Percentiles rank a stretch among this genome's conserved stretches.
Evolutionary conservation across 2,888 invertebrate genomes (phyloP).

Genomic region (Drosophila leonis): DNA sequence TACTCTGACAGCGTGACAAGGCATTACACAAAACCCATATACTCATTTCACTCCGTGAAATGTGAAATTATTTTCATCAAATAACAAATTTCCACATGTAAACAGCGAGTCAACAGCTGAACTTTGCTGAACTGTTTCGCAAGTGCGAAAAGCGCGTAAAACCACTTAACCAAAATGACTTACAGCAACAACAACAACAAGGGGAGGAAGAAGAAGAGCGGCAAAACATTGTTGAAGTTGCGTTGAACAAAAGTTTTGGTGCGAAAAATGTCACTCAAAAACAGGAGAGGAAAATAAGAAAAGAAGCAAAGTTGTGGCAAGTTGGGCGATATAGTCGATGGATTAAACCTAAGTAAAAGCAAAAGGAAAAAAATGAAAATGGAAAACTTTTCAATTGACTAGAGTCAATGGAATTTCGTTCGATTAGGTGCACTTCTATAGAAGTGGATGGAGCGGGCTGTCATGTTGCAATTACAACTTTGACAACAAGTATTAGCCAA

Average conservation of each 20-base stretch:
- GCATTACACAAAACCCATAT: not conserved
- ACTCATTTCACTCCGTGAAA: not conserved
- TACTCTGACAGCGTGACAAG: not conserved
- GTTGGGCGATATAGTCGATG: conserved; percentile 23
- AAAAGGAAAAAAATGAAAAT: conserved; percentile 7
- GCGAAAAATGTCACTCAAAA: conserved; percentile 67
- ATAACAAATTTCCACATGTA: conserved; percentile 41
- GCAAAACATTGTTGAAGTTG: conserved; percentile 42
- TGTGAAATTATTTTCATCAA: conserved; percentile 38
- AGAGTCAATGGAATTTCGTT: conserved; percentile 7
- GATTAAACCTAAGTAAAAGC: conserved; percentile 32
- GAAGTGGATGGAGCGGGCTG: not conserved
- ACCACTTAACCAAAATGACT: conserved; percentile 60
- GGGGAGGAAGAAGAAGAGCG: not conserved
- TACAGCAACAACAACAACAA: conserved; percentile 29
- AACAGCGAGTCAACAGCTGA: conserved; percentile 29
- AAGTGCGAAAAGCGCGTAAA: conserved; percentile 46
- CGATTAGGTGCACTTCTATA: conserved; percentile 10
- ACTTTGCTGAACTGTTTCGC: conserved; percentile 15
- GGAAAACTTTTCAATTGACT: conserved; percentile 29
- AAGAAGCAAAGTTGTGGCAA: conserved; percentile 35
- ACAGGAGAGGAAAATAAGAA: conserved; percentile 35
- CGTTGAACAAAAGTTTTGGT: conserved; percentile 47
- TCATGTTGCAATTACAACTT: conserved; percentile 36
- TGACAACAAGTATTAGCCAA: conserved; percentile 6